Percentiles rank a stretch among this genome's conserved stretches.
phyloP scores from a whole-genome alignment of 2,113 vertebrate genomes.

The Bucco capensis region DNA sequence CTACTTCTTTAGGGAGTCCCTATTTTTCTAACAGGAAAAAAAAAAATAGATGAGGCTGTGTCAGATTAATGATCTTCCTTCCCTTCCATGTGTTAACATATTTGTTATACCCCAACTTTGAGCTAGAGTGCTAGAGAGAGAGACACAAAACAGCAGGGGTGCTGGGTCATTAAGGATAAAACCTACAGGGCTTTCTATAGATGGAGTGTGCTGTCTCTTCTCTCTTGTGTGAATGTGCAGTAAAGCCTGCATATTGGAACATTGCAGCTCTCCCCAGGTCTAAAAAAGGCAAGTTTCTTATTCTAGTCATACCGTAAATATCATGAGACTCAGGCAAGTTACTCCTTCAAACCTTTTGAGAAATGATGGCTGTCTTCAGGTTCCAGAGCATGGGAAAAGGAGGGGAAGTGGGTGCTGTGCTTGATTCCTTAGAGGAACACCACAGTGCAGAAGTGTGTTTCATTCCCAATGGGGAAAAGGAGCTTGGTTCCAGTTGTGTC shows the following conservation, averaged over 20 bases:
- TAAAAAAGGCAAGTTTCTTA: neutral
- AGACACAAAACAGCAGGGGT: neutral
- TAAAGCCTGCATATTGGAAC: neutral
- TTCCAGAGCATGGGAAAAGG: neutral
- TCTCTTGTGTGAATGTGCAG: neutral
- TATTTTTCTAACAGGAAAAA: neutral
- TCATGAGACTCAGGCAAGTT: neutral
- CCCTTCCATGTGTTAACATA: neutral
- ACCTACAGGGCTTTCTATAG: neutral
- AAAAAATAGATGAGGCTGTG: neutral
- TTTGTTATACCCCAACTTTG: slow-evolving; percentile 13
- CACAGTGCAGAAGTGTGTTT: neutral
- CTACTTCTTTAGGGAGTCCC: neutral
- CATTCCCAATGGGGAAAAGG: neutral
- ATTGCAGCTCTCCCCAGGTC: neutral
- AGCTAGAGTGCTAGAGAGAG: neutral
- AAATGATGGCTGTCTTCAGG: neutral
- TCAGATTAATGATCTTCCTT: neutral
- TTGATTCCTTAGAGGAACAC: neutral
- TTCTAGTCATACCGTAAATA: neutral
- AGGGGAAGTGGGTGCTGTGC: neutral
- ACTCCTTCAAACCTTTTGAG: neutral
- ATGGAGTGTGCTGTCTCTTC: neutral
- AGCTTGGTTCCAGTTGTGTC: slow-evolving; percentile 30
- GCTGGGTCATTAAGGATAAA: slow-evolving; percentile 8